phyloP scores from a whole-genome alignment of 2,113 vertebrate genomes.

The Psophia crepitans region DNA sequence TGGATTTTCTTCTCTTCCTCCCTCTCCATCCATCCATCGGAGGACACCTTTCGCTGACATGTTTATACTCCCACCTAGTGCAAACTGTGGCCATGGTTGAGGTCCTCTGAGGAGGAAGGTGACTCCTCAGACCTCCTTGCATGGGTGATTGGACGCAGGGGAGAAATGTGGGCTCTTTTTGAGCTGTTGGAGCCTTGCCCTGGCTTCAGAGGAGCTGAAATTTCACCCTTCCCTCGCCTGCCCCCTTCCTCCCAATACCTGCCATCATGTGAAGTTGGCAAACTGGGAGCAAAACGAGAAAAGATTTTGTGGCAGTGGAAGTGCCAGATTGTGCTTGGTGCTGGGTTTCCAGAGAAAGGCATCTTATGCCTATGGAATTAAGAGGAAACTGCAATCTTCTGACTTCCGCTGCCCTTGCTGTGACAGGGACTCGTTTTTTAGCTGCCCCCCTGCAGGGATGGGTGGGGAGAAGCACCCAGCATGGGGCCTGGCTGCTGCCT shows the following conservation, averaged over 20 bases:
- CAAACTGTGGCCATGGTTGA: not conserved
- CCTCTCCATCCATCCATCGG: not conserved
- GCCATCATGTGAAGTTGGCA: not conserved
- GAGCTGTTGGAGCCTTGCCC: not conserved
- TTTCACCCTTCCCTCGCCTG: not conserved
- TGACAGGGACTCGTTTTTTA: not conserved
- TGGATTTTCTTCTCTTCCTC: not conserved
- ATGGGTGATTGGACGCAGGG: not conserved
- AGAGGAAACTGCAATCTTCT: not conserved
- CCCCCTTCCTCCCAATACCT: not conserved
- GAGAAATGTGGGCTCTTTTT: not conserved
- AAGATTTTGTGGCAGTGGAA: not conserved
- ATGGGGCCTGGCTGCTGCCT: rapidly evolving
- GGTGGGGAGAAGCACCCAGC: not conserved
- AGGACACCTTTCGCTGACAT: not conserved
- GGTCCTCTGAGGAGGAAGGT: not conserved
- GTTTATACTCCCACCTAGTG: not conserved
- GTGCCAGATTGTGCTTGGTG: not conserved
- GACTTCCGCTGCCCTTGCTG: rapidly evolving
- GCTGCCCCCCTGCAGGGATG: not conserved
- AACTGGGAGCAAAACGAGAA: not conserved
- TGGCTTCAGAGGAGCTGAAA: not conserved
- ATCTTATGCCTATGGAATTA: not conserved
- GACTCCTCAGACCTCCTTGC: not conserved
- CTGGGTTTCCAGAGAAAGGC: not conserved